A percentile compares a stretch with the other conserved stretches of the same genome.
Conservation (phyloP, 2,888 invertebrate genomes). For the Erynnis tages region DNA sequence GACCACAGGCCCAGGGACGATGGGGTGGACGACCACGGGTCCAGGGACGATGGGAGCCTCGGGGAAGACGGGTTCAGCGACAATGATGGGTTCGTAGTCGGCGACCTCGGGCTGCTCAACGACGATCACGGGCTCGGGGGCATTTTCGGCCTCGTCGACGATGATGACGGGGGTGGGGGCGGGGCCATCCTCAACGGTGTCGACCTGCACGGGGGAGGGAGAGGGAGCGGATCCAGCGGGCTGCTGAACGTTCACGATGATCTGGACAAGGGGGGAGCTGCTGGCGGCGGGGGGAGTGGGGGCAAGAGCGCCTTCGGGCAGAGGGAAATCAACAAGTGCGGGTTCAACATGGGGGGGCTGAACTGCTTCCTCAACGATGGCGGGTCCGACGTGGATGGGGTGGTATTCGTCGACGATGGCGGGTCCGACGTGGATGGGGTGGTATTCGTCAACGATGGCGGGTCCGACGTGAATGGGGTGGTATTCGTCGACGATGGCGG, state of each 20-base stretch:
- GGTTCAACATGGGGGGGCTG: conserved; percentile 28
- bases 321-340: conserved; percentile 27
- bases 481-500: conserved; percentile 38
- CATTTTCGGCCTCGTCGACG: conserved; percentile 5
- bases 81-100: conserved; percentile 26
- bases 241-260: conserved; percentile 35
- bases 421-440: not conserved
- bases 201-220: conserved; percentile 26
- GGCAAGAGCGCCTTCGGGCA: not conserved
- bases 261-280: conserved; percentile 39
- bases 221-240: conserved; percentile 3
- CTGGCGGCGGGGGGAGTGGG: conserved; percentile 17
- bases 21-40: conserved; percentile 28
- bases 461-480: not conserved
- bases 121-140: conserved; percentile 29
- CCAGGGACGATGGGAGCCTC: conserved; percentile 18
- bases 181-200: conserved; percentile 21
- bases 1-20: conserved; percentile 29
- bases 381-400: conserved; percentile 38
- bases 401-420: not conserved
- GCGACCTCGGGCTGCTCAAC: conserved; percentile 26
- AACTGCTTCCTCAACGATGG: conserved; percentile 37
- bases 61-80: conserved; percentile 31
- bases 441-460: not conserved
- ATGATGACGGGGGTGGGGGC: conserved; percentile 33